A percentile compares a stretch with the other conserved stretches of the same genome.
Conservation (phyloP, 2,888 invertebrate species). For the Trichacis sp. region DNA sequence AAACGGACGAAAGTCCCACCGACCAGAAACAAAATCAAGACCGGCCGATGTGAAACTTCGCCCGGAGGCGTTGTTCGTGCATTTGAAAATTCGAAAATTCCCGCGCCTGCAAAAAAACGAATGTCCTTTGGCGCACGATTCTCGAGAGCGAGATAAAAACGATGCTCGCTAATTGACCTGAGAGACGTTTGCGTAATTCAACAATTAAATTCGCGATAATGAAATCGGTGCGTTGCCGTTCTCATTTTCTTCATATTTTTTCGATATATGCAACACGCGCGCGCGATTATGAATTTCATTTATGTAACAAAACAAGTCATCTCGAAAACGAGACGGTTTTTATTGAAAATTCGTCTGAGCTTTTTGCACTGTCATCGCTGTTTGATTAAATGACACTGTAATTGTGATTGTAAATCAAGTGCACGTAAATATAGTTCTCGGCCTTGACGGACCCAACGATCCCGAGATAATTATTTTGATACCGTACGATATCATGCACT, state of each 20-base stretch:
- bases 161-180: constrained; percentile 32
- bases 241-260: constrained; percentile 7
- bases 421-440: not conserved
- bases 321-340: not conserved
- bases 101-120: no score
- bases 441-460: constrained; percentile 2
- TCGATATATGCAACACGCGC: not conserved
- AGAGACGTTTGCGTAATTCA: constrained; percentile 29
- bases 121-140: no score
- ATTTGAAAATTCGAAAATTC: no score
- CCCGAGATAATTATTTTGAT: constrained; percentile 1
- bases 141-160: constrained; percentile 40
- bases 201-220: constrained; percentile 31
- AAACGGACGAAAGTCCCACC: constrained; percentile 70
- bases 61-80: constrained; percentile 63
- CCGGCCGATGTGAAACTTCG: constrained; percentile 66
- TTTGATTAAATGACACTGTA: not conserved
- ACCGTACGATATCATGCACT: not conserved
- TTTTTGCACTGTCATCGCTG: not conserved
- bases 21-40: constrained; percentile 52
- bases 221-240: constrained; percentile 23
- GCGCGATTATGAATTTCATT: not conserved
- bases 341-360: not conserved
- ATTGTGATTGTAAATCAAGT: not conserved
- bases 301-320: not conserved